Base-by-base conservation (phyloP, 1,140 invertebrate species). In the Musca vetustissima region DNA sequence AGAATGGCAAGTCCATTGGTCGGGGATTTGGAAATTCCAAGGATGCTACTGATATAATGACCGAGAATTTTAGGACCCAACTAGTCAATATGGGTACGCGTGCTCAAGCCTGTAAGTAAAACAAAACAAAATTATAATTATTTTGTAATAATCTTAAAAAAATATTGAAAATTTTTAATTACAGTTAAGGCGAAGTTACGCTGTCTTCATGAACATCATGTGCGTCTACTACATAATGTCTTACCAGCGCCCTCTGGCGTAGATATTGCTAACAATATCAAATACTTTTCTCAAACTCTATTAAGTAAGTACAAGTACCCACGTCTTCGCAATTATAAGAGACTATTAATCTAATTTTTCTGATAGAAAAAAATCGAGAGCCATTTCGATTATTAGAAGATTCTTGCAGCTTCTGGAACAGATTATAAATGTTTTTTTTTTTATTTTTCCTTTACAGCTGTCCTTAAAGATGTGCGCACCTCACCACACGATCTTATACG, bases 281-380 rank as follows among this genome's bases (percentile, higher is more conserved):
- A 98, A 84, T 98, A 97, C 84, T 99, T 99, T 85, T 97, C 96
- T 25, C 95, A 98, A 86, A 98, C 95, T 61, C 86, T 99, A 67
- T 86, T 99, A 73, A 93, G 97, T 98, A 89, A 89, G 88, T 88
- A 32, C 13, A 50, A 50, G 19, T n/a, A n/a, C n/a, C n/a, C n/a
- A n/a, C n/a, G n/a, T n/a, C n/a, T n/a, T n/a, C n/a, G n/a, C n/a
- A n/a, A n/a, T n/a, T n/a, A n/a, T n/a, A n/a, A n/a, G n/a, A n/a
- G n/a, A n/a, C n/a, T n/a, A n/a, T n/a, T n/a, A n/a, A n/a, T n/a
- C n/a, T n/a, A n/a, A n/a, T n/a, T n/a, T n/a, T n/a, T n/a, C n/a
- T n/a, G n/a, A n/a, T n/a, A n/a, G n/a, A n/a, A n/a, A n/a, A n/a
- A n/a, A n/a, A n/a, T n/a, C n/a, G n/a, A n/a, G n/a, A n/a, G n/a